A percentile compares a stretch with the other conserved stretches of the same genome.
Conservation (phyloP, 2,797 vertebrate species). For the Tenualosa ilisha region DNA sequence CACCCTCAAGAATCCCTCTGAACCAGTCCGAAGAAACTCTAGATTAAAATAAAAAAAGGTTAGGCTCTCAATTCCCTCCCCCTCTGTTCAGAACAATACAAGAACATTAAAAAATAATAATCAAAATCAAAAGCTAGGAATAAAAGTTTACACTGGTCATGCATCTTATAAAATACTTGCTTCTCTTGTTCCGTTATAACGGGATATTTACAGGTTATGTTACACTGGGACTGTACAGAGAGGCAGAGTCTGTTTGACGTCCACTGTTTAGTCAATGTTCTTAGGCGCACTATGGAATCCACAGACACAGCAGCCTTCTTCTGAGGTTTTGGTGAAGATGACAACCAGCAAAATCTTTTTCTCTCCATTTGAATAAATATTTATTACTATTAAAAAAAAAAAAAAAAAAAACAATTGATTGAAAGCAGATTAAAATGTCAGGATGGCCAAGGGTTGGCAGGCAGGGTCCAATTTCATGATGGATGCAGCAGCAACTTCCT, state of each 20-base stretch:
- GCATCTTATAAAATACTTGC: conserved; percentile 93
- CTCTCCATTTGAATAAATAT: conserved; percentile 49
- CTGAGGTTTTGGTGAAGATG: conserved; percentile 12
- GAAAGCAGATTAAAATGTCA: conserved; percentile 39
- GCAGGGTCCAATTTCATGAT: conserved; percentile 29
- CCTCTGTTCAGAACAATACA: conserved; percentile 74
- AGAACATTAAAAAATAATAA: conserved; percentile 66
- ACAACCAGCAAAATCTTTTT: conserved; percentile 2
- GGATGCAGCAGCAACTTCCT: neutral
- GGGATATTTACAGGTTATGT: conserved; percentile 86
- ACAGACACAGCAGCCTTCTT: conserved; percentile 17
- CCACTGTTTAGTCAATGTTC: neutral
- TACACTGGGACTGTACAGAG: conserved; percentile 90
- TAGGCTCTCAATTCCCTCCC: conserved; percentile 44
- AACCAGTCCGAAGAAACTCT: conserved; percentile 37
- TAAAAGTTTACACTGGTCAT: conserved; percentile 84
- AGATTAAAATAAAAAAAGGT: conserved; percentile 38
- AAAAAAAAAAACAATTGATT: neutral
- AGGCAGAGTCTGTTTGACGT: conserved; percentile 24
- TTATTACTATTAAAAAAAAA: neutral
- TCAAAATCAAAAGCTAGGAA: conserved; percentile 82
- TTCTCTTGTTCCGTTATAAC: conserved; percentile 82
- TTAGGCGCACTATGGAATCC: neutral
- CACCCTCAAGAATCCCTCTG: conserved; percentile 64
- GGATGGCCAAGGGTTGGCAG: conserved; percentile 41